A percentile compares a stretch with the other conserved stretches of the same genome.
Evolutionary conservation across 1,140 invertebrate genomes (phyloP).

Genomic region (Panulirus ornatus): DNA sequence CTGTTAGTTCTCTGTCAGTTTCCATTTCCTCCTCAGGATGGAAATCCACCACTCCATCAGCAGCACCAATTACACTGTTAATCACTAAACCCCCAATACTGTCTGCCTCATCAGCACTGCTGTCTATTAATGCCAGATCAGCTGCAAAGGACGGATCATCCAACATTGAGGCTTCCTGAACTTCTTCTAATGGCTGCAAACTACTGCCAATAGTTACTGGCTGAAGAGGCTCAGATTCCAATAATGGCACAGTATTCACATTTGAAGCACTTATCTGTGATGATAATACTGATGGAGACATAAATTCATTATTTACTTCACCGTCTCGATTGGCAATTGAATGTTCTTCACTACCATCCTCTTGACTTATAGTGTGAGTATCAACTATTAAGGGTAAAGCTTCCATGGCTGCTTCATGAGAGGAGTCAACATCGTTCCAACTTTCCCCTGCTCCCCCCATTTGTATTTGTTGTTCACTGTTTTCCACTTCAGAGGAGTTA

Average conservation of each 20-base stretch:
- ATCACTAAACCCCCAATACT: slow-evolving; percentile 73
- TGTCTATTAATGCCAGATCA: slow-evolving; percentile 62
- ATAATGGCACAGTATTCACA: slow-evolving; percentile 8
- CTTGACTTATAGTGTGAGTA: slow-evolving; percentile 15
- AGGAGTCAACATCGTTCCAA: neutral
- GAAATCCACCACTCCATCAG: slow-evolving; percentile 65
- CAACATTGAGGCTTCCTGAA: slow-evolving; percentile 55
- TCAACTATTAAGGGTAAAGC: slow-evolving; percentile 12
- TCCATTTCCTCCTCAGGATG: slow-evolving; percentile 65
- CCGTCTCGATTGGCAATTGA: neutral
- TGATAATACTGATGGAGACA: neutral
- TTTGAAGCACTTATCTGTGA: neutral
- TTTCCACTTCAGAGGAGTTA: neutral
- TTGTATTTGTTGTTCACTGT: neutral
- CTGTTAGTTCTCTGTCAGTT: slow-evolving; percentile 58
- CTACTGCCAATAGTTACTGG: slow-evolving; percentile 64
- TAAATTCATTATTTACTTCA: neutral
- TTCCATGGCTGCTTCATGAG: slow-evolving; percentile 1
- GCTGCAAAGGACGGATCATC: slow-evolving; percentile 58
- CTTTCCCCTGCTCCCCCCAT: neutral
- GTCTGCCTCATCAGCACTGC: slow-evolving; percentile 68
- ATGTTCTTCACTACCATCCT: neutral
- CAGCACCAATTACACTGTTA: slow-evolving; percentile 73
- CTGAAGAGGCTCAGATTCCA: slow-evolving; percentile 53
- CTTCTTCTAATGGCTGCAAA: slow-evolving; percentile 52